Evolutionary conservation across 2,888 invertebrate species (phyloP), one percentile per base, ranked within the genome.

Genomic region (Xylota segnis): DNA sequence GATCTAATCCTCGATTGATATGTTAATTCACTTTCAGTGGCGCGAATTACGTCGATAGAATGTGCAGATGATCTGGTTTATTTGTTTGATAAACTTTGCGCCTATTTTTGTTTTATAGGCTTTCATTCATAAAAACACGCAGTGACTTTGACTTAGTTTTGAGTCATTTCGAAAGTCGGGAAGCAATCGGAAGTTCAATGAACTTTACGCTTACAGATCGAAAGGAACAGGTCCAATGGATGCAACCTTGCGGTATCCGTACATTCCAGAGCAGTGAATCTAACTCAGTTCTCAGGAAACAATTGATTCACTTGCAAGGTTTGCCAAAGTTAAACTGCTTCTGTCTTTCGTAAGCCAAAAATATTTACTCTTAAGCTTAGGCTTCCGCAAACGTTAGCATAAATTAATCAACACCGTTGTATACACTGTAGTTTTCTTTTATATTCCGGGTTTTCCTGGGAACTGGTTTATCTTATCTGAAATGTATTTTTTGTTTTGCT

Each of bases 381-480:
- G 56, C 70, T 37, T 59, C 50, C 71, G 59, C 27, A 50, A 50
- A 50, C 50, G 59, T 27, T 37, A 50, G 50, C 50, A 72, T 72
- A 72, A 72, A 72, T 72, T 72, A 72, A 59, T 72, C 71, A 72
- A 47, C 56, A 18, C 10, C 7, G 5, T 5, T 12, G 68, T 43
- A 10, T 34, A 14, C 45, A 2, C 32, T 56, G n/a, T 47, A 34
- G n/a, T 58, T 54, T 52, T 63, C 32, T 16, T 50, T 45, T 5
- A 9, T 56, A 65, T 58, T 58, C 29, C 32, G 58, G 66, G 50
- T 7, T 27, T 66, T 66, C 66, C 56, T 58, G 47, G 45, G 47
- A 65, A 56, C 18, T 23, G 43, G 5, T 16, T 76, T 66, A 76
- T 76, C 76, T 76, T 76, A 76, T 76, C 76, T 37, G 32, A 16